Evolutionary conservation across 2,797 vertebrate species (phyloP), one percentile per base, ranked within the genome.

Genomic region (Pangasius mekongensis): DNA sequence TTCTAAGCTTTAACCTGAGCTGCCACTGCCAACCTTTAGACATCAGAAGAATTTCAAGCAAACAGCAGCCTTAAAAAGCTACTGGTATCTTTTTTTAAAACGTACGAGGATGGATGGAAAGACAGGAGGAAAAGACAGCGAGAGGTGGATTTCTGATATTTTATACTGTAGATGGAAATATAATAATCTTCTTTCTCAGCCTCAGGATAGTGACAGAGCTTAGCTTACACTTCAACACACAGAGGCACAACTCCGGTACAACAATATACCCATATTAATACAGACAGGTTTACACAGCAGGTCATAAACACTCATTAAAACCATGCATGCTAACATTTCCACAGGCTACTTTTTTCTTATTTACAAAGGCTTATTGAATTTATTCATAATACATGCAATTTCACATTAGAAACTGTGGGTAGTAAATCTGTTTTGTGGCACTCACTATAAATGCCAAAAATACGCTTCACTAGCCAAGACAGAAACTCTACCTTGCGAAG

Each of bases 251-350:
- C 71, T 56, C 71, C 13, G 11, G 33, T 81, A 54, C 33, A 52
- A 87, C 81, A 62, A n/a, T n/a, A 62, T 27, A 14, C 24, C 71
- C 71, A 22, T 69, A 89, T 86, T 82, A 89, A 81, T 52, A 87
- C 64, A 56, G 89, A 71, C 89, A 87, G 86, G 47, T 85, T 85
- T 77, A 64, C 66, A 87, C 82, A 66, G 9, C 30, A 58, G 64
- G 73, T 85, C 82, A 81, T 47, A 81, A 85, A 80, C 14, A 43
- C 88, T 87, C 64, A 85, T 89, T 89, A 87, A 89, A 87, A 18
- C 52, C 71, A n/a, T 14, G 8, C 49, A 80, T 54, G 52, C 30
- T 49, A 64, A 43, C 60, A 84, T 76, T 87, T 85, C 89, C 82
- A 87, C 82, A 24, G 86, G 82, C 86, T 87, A 71, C 36, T 62